Conservation (phyloP, 53 echinoderm and acorn worm genomes). For the Hippasteria phrygiana region DNA sequence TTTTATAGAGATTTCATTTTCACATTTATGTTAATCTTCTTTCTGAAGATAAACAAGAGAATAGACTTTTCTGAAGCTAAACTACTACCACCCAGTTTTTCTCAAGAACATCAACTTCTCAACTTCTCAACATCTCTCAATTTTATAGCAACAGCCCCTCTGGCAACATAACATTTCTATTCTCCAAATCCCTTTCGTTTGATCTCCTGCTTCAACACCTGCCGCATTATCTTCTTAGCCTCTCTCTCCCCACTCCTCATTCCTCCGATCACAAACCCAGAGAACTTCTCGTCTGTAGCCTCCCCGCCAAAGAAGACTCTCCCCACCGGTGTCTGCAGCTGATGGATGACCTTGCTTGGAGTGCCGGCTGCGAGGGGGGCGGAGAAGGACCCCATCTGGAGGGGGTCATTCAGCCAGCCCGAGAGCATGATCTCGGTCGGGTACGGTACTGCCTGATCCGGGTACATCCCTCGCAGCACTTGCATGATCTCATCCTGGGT, state of each 20-base stretch:
- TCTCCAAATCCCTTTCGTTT: neutral
- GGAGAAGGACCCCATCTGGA: conserved; percentile 66
- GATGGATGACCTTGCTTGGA: conserved; percentile 18
- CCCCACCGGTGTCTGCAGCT: conserved; percentile 62
- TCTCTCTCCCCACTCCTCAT: conserved; percentile 71
- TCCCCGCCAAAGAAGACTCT: conserved; percentile 72
- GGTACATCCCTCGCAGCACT: conserved; percentile 48
- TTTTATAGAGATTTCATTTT: neutral
- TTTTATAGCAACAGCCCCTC: neutral
- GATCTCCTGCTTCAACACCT: conserved; percentile 12
- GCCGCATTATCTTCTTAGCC: conserved; percentile 64
- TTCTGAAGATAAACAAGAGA: too few species aligned
- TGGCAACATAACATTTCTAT: neutral
- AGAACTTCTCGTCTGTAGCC: conserved; percentile 63
- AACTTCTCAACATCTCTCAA: neutral
- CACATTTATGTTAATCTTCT: too few species aligned
- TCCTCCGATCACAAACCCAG: conserved; percentile 63
- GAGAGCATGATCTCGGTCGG: conserved; percentile 63
- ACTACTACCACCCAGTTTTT: too few species aligned
- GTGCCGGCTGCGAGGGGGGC: conserved; percentile 31
- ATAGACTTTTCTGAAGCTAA: too few species aligned
- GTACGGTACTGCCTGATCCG: conserved; percentile 22
- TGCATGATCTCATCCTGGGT: conserved; percentile 43
- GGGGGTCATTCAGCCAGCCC: conserved; percentile 66
- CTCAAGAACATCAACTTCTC: neutral